A percentile compares a stretch with the other conserved stretches of the same genome.
phyloP scores from a whole-genome alignment of 2,113 vertebrate species.

The Emydura subglobosa region DNA sequence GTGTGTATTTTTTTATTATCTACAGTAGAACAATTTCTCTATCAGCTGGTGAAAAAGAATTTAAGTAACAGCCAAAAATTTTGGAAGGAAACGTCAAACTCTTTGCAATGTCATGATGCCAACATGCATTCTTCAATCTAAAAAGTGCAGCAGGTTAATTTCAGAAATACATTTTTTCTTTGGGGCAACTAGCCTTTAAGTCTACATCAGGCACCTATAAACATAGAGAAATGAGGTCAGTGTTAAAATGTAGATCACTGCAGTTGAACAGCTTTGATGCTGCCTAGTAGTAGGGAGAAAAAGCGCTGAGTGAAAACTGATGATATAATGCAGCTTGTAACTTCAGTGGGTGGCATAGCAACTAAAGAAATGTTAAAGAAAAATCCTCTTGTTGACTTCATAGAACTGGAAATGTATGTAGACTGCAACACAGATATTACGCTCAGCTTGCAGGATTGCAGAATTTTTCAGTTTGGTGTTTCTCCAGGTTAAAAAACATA shows the following conservation, averaged over 20 bases:
- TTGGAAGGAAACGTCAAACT: not conserved
- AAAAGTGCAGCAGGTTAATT: slow-evolving; percentile 21
- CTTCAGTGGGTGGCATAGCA: slow-evolving; percentile 42
- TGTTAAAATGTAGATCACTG: slow-evolving; percentile 35
- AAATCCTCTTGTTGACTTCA: slow-evolving; percentile 62
- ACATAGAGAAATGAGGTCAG: slow-evolving; percentile 31
- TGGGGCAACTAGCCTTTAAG: slow-evolving; percentile 4
- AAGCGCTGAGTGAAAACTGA: not conserved
- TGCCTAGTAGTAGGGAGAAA: not conserved
- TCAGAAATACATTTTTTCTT: slow-evolving; percentile 35
- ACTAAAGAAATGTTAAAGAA: slow-evolving; percentile 56
- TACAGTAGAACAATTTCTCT: not conserved
- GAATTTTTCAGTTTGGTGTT: slow-evolving; percentile 79
- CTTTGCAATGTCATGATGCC: not conserved
- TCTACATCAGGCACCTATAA: not conserved
- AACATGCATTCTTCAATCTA: not conserved
- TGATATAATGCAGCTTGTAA: slow-evolving; percentile 16
- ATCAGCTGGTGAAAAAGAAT: not conserved
- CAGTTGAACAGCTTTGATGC: slow-evolving; percentile 1
- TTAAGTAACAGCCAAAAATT: not conserved
- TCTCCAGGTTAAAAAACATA: slow-evolving; percentile 78
- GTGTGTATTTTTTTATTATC: not conserved
- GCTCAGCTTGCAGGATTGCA: slow-evolving; percentile 65
- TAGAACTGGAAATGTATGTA: slow-evolving; percentile 70
- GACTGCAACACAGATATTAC: slow-evolving; percentile 60